Conservation (phyloP, 2,888 invertebrate genomes). For the Stenodera caucasica region DNA sequence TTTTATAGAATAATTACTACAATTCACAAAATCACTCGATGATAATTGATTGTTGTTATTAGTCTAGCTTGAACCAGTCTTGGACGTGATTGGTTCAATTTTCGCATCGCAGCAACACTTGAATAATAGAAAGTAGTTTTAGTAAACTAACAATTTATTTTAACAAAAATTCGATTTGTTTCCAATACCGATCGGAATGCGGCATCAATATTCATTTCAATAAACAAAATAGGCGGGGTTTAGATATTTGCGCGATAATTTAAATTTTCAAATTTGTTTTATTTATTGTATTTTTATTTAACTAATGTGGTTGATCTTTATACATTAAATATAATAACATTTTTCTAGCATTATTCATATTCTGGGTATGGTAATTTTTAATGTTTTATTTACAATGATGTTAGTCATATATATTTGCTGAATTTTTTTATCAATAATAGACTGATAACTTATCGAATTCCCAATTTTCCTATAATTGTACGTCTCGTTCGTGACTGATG, state of each 20-base stretch:
- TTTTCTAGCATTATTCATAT: background rate
- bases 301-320: no score
- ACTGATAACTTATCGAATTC: no score
- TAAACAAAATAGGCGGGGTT: background rate
- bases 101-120: constrained; percentile 43
- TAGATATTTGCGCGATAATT: background rate
- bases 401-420: background rate
- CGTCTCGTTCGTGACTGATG: no score
- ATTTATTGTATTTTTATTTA: background rate
- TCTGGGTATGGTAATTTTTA: background rate
- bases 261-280: background rate
- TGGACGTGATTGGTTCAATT: constrained; percentile 38
- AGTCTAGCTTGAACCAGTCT: constrained; percentile 32
- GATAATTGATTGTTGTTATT: background rate
- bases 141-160: constrained; percentile 21
- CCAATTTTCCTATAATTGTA: no score
- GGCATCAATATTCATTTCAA: constrained; percentile 25
- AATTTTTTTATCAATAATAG: no score
- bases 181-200: constrained; percentile 18
- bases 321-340: background rate
- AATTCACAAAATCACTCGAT: background rate
- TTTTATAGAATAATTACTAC: background rate
- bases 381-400: background rate
- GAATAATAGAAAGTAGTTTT: constrained; percentile 41
- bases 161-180: constrained; percentile 18